Evolutionary conservation across 2,797 vertebrate genomes (phyloP).

Genomic region (Macrochelys suwanniensis): DNA sequence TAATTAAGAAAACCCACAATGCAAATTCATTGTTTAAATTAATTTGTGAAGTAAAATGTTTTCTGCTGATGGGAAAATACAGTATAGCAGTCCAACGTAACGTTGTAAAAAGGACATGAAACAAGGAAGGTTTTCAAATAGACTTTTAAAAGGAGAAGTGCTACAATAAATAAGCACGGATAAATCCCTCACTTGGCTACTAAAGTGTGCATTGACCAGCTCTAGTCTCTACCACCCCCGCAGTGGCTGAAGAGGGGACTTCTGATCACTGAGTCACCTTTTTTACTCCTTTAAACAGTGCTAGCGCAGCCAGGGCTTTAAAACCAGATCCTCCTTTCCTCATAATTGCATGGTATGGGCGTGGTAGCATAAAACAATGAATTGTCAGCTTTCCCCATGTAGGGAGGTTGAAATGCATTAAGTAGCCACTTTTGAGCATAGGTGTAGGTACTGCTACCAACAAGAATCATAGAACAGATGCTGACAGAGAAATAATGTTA

Average conservation of each 20-base stretch:
- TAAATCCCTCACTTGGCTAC: accelerated
- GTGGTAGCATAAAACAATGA: neutral
- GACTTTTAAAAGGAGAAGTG: neutral
- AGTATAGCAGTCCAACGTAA: accelerated
- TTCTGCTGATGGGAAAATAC: neutral
- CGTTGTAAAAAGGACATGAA: accelerated
- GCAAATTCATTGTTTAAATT: neutral
- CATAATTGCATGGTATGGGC: neutral
- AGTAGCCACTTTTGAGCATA: neutral
- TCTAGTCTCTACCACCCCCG: neutral
- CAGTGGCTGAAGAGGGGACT: accelerated
- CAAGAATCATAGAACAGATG: neutral
- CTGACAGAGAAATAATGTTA: neutral
- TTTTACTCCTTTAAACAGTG: neutral
- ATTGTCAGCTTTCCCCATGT: neutral
- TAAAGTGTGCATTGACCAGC: accelerated
- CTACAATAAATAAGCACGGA: neutral
- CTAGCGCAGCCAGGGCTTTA: neutral
- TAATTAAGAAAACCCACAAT: neutral
- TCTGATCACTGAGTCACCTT: neutral
- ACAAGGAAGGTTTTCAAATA: neutral
- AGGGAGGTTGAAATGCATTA: neutral
- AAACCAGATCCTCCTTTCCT: neutral
- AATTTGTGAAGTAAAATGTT: neutral
- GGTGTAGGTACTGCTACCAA: too few relatives aligned